Evolutionary conservation across 1,140 invertebrate genomes (phyloP).

Genomic region (Colletes gigas): DNA sequence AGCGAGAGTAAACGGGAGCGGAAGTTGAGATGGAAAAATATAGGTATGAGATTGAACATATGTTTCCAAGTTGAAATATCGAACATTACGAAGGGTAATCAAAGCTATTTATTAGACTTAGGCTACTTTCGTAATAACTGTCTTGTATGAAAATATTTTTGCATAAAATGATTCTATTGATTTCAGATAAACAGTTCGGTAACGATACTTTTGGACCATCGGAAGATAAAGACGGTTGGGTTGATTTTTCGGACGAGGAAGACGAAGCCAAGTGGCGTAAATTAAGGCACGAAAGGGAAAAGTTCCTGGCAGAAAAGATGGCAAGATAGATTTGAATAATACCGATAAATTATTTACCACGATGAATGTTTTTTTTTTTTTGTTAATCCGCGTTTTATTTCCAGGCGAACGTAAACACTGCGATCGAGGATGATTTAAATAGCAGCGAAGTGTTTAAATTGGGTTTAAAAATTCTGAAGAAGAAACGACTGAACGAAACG

Average conservation of each 20-base stretch:
- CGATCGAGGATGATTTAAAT: slow-evolving; percentile 67
- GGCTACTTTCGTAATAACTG: too few species aligned
- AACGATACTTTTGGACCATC: slow-evolving; percentile 62
- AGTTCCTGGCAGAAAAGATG: slow-evolving; percentile 83
- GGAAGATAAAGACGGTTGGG: slow-evolving; percentile 78
- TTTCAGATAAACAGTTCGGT: slow-evolving; percentile 72
- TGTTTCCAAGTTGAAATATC: too few species aligned
- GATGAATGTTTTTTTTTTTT: background rate
- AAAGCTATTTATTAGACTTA: too few species aligned
- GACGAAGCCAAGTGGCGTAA: slow-evolving; percentile 87
- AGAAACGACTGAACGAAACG: slow-evolving; percentile 33
- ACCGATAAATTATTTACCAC: background rate
- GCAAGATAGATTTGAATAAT: slow-evolving; percentile 49
- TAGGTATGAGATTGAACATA: slow-evolving; percentile 80
- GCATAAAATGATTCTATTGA: slow-evolving; percentile 4
- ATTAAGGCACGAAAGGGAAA: slow-evolving; percentile 85
- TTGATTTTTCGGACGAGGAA: slow-evolving; percentile 83
- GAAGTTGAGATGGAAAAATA: slow-evolving; percentile 91
- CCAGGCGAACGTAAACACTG: slow-evolving; percentile 57
- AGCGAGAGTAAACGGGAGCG: slow-evolving; percentile 86
- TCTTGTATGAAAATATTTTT: too few species aligned
- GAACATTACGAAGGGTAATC: too few species aligned
- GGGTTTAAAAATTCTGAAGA: slow-evolving; percentile 72
- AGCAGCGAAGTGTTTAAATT: slow-evolving; percentile 74
- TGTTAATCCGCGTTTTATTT: slow-evolving; percentile 39